Evolutionary conservation across 1,140 invertebrate genomes (phyloP).

Genomic region (Drosophila bipectinata): DNA sequence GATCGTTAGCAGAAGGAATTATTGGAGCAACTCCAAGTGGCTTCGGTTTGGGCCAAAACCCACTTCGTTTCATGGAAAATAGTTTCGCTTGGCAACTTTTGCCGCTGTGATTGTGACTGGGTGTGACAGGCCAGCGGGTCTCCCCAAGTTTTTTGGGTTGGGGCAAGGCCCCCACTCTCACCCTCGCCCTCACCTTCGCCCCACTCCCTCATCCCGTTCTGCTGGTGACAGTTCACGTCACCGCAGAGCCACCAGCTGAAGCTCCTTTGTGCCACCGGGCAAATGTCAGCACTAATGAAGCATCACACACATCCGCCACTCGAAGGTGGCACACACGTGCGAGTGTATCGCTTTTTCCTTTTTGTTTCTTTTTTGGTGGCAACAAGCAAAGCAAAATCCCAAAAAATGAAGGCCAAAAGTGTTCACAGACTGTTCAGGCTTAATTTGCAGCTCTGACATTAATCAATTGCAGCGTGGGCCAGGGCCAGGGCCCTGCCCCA

Average conservation of each 20-base stretch:
- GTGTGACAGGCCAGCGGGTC: conserved; percentile 36
- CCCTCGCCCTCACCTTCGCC: background rate
- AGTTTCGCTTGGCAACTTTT: conserved; percentile 19
- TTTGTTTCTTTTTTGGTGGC: conserved; percentile 1
- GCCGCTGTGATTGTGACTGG: conserved; percentile 6
- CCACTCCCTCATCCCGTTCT: conserved; percentile 4
- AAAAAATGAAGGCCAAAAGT: background rate
- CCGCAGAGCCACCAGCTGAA: conserved; percentile 35
- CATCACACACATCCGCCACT: conserved; percentile 38
- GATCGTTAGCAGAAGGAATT: conserved; percentile 40
- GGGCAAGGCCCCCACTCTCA: background rate
- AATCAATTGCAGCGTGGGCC: conserved; percentile 68
- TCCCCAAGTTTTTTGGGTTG: background rate
- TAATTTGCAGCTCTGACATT: conserved; percentile 65
- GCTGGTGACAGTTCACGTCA: conserved; percentile 41
- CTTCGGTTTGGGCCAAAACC: background rate
- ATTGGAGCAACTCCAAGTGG: conserved; percentile 32
- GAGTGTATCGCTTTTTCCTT: background rate
- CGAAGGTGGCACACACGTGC: conserved; percentile 13
- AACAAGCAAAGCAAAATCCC: conserved; percentile 1
- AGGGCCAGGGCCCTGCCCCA: conserved; percentile 22
- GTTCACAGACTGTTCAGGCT: conserved; percentile 23
- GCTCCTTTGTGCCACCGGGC: conserved; percentile 55
- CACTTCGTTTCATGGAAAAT: conserved; percentile 21
- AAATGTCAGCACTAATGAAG: conserved; percentile 71